These are phyloP conservation scores for Amaurobius ferox DNA, from an alignment of 2,888 invertebrate genomes.

Conservation along the genomic window DNA sequence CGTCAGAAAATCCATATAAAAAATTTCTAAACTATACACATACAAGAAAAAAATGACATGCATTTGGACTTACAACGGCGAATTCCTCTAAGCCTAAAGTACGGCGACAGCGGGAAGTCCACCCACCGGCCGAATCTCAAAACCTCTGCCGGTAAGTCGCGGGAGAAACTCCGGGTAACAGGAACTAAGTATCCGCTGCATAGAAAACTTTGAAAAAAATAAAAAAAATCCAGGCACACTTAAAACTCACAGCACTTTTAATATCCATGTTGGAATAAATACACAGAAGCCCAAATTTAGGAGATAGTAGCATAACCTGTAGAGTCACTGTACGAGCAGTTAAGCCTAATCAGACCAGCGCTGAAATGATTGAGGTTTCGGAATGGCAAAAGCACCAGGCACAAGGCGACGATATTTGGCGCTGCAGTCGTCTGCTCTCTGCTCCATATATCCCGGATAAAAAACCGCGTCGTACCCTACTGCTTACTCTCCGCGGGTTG, in stretches of 20 bases:
- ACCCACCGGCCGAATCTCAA: constrained; percentile 12
- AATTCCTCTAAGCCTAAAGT: constrained; percentile 49
- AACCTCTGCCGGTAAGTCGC: constrained; percentile 9
- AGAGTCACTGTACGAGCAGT: not conserved
- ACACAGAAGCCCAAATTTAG: constrained; percentile 35
- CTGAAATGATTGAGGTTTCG: constrained; percentile 38
- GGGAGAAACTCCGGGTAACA: not conserved
- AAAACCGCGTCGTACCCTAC: constrained; percentile 12
- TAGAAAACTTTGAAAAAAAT: not conserved
- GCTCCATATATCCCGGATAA: constrained; percentile 25
- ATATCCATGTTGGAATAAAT: not conserved
- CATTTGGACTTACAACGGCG: constrained; percentile 43
- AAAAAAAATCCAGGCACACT: not conserved
- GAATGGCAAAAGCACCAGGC: constrained; percentile 33
- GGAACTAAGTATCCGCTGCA: constrained; percentile 32
- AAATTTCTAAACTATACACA: no score
- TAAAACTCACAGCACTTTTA: constrained; percentile 20
- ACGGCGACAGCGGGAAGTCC: constrained; percentile 28
- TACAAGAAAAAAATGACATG: not conserved
- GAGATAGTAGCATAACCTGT: constrained; percentile 53
- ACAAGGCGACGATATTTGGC: constrained; percentile 49
- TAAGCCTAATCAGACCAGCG: constrained; percentile 53
- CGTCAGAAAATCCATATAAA: no score
- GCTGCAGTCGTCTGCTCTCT: constrained; percentile 47
- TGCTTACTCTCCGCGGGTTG: constrained; percentile 51